Evolutionary conservation across 1,140 invertebrate species (phyloP), one percentile per base, ranked within the genome.

Genomic region (Leptinotarsa undecemlineata): DNA sequence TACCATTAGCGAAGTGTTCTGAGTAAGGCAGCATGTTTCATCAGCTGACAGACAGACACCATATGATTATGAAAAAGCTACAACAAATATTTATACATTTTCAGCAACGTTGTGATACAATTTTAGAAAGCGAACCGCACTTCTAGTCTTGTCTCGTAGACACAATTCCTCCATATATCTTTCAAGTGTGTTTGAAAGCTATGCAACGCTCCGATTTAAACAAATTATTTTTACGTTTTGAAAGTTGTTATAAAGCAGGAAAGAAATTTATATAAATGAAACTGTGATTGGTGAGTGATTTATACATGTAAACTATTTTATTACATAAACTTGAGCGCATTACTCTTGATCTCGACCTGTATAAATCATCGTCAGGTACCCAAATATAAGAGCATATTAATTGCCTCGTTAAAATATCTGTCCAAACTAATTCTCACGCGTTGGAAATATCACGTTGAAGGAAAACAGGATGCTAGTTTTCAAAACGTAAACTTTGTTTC

Each of bases 191-290:
- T 72, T 72, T 72, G 61, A 72, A 72, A 72, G 51, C 71, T 64
- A 72, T 42, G 48, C 47, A 60, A 26, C 71, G 62, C 51, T 61
- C 26, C 71, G 62, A 72, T 64, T 72, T 64, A 64, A 72, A 72
- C 71, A 72, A 72, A 72, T 72, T 72, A 64, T 72, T 72, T 72
- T 72, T 72, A 62, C 71, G 63, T 64, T 72, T 64, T 64, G 23
- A 72, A 64, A 64, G 26, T 72, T 72, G 71, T 26, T 72, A 72
- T 72, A 72, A 72, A 72, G 48, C 71, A 72, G 71, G 51, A 72
- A 72, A 72, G 47, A 64, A 72, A 72, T 62, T 72, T 72, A 72
- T 64, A 64, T 72, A 72, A 72, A 72, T 72, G 61, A 48, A 17
- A 63, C 47, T 61, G 23, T 72, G 71, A 48, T 64, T 48, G 62